phyloP scores from a whole-genome alignment of 2,888 invertebrate species.

The Adineta ricciae region DNA sequence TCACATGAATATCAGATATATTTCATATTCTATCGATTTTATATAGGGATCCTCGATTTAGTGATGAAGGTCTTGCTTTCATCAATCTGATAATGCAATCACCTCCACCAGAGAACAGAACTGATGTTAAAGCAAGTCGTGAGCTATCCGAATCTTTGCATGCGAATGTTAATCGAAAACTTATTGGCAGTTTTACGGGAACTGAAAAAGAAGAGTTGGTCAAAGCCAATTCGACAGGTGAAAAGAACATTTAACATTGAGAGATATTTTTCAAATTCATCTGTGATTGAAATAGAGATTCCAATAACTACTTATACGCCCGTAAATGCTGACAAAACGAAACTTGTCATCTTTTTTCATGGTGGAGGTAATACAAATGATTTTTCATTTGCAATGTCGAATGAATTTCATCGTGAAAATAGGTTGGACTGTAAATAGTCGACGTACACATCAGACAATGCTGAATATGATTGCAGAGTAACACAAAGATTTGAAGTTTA shows the following conservation, averaged over 20 bases:
- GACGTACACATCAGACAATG: background rate
- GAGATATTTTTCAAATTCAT: background rate
- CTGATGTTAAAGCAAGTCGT: background rate
- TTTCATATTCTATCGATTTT: background rate
- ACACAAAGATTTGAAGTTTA: background rate
- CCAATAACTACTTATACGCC: background rate
- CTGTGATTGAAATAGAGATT: background rate
- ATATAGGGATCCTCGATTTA: background rate
- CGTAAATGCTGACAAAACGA: background rate
- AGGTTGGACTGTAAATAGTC: background rate
- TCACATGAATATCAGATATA: background rate
- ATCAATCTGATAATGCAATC: background rate
- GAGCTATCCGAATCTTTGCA: background rate
- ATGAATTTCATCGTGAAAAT: too few relatives aligned
- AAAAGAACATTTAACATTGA: background rate
- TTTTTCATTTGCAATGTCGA: too few relatives aligned
- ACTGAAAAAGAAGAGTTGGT: background rate
- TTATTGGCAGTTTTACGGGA: background rate
- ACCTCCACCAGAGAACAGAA: background rate
- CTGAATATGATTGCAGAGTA: background rate
- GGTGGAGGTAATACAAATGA: background rate
- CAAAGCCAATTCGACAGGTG: background rate
- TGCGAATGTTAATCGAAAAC: background rate
- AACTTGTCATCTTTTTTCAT: background rate
- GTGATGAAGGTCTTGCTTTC: background rate